Percentiles rank a stretch among this genome's conserved stretches.
Conservation (phyloP, 2,797 vertebrate genomes). For the Chaunax sp. region DNA sequence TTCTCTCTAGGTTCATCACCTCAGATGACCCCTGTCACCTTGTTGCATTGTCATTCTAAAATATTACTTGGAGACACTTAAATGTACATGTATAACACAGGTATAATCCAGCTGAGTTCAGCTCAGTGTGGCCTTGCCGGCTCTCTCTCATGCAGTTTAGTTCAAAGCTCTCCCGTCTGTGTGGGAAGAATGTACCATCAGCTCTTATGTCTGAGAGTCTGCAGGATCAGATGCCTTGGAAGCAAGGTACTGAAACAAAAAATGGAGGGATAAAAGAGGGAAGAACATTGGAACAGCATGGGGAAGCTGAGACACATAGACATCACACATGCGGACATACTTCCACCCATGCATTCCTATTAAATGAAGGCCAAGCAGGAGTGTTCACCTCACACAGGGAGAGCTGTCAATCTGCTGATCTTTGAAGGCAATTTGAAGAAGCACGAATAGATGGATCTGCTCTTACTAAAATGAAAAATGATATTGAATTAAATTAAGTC, state of each 20-base stretch:
- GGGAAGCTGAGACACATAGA: constrained; percentile 46
- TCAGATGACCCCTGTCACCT: background rate
- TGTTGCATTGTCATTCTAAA: background rate
- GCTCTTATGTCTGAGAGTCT: constrained; percentile 57
- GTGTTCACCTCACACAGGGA: constrained; percentile 61
- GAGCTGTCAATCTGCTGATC: constrained; percentile 66
- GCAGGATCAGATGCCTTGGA: constrained; percentile 66
- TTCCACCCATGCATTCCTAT: constrained; percentile 66
- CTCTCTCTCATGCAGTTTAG: constrained; percentile 41
- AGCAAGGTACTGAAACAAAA: constrained; percentile 73
- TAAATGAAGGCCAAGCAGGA: constrained; percentile 78
- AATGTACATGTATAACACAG: constrained; percentile 2
- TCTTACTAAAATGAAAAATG: constrained; percentile 58
- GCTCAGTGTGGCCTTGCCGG: constrained; percentile 25
- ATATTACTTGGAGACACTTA: background rate
- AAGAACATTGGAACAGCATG: constrained; percentile 47
- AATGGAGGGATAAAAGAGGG: constrained; percentile 55
- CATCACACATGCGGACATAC: constrained; percentile 30
- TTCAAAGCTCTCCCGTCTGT: constrained; percentile 58
- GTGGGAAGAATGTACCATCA: constrained; percentile 50
- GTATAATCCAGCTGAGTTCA: constrained; percentile 4
- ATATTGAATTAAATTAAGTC: constrained; percentile 30
- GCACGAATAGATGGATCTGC: constrained; percentile 51
- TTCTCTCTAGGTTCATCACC: background rate
- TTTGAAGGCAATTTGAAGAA: constrained; percentile 60